phyloP scores from a whole-genome alignment of 2,113 vertebrate genomes.

The Pelusios castaneus region DNA sequence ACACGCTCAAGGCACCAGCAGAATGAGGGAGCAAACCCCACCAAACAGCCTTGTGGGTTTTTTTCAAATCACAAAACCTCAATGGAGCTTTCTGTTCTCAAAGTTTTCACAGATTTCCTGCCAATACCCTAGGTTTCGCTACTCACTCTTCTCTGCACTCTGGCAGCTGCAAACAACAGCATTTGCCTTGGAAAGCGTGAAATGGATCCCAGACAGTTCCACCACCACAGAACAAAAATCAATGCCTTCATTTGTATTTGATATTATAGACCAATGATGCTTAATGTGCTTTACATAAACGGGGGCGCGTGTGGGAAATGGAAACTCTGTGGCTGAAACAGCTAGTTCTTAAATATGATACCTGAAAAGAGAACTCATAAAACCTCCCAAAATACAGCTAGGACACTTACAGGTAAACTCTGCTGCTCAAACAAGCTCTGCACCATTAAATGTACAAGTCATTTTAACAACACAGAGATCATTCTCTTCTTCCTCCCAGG shows the following conservation, averaged over 20 bases:
- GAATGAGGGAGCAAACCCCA: background rate
- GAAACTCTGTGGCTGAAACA: background rate
- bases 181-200: background rate
- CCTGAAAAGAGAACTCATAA: background rate
- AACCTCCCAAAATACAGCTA: background rate
- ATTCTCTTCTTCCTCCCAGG: background rate
- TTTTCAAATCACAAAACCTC: background rate
- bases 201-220: background rate
- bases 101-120: background rate
- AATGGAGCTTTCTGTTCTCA: background rate
- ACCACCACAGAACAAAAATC: background rate
- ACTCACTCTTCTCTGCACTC: background rate
- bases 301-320: background rate
- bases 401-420: background rate
- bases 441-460: background rate
- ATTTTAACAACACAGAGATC: background rate
- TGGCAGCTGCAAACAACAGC: background rate
- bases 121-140: background rate
- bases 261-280: background rate
- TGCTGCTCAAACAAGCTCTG: background rate
- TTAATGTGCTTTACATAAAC: background rate
- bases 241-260: background rate
- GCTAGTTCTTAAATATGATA: background rate
- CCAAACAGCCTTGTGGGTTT: background rate
- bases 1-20: background rate